Conservation (phyloP, 1,140 invertebrate species). For the Bombus confusus region DNA sequence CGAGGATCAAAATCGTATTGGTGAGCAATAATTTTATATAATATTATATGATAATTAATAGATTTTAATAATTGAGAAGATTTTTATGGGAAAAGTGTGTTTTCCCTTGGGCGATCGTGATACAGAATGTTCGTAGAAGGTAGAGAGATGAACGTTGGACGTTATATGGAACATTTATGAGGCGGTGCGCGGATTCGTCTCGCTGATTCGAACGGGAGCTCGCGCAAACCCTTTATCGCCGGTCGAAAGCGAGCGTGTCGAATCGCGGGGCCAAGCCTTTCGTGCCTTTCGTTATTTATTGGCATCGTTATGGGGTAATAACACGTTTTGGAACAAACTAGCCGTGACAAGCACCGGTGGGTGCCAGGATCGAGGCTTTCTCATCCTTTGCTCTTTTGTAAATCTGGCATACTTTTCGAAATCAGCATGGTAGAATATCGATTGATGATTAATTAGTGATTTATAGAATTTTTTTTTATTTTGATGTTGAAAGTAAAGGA, state of each 20-base stretch:
- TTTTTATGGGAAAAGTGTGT: background rate
- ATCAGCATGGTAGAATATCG: too few relatives aligned
- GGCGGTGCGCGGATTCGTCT: constrained; percentile 72
- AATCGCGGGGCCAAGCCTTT: constrained; percentile 72
- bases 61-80: background rate
- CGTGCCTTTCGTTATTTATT: constrained; percentile 79
- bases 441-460: background rate
- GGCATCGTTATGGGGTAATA: constrained; percentile 74
- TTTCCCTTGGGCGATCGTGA: background rate
- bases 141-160: background rate
- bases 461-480: background rate
- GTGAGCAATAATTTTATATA: too few relatives aligned
- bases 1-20: too few relatives aligned
- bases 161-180: constrained; percentile 72
- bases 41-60: too few relatives aligned
- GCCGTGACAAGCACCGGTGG: constrained; percentile 67
- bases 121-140: background rate
- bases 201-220: constrained; percentile 71
- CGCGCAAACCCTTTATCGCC: constrained; percentile 75
- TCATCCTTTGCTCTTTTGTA: constrained; percentile 10
- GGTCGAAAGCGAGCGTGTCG: constrained; percentile 73
- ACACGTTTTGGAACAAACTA: constrained; percentile 70
- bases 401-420: background rate
- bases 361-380: constrained; percentile 14
- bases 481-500: background rate